These are phyloP conservation scores for Patella vulgata DNA, from an alignment of 1,140 invertebrate genomes.

Conservation along the genomic window DNA sequence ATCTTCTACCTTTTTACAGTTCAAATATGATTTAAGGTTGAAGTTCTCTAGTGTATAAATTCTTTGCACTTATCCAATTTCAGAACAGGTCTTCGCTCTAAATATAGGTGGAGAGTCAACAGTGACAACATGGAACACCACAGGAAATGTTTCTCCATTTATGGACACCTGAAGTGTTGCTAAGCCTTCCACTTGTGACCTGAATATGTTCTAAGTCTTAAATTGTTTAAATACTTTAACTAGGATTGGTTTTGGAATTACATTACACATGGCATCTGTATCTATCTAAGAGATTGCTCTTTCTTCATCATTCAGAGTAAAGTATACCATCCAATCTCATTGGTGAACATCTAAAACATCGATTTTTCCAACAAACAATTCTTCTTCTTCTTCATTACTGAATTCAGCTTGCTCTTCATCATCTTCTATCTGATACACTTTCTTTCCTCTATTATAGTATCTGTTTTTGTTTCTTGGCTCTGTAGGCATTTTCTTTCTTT, in stretches of 20 bases:
- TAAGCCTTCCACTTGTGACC: too few relatives aligned
- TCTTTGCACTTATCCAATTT: constrained; percentile 11
- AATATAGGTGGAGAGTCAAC: not conserved
- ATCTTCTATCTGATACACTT: not conserved
- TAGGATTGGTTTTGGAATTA: too few relatives aligned
- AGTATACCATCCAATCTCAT: too few relatives aligned
- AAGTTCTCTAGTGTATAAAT: constrained; percentile 25
- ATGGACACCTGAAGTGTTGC: too few relatives aligned
- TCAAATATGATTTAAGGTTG: constrained; percentile 17
- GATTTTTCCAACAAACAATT: constrained; percentile 18
- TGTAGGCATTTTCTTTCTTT: not conserved
- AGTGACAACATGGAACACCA: too few relatives aligned
- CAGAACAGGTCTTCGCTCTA: too few relatives aligned
- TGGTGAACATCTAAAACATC: constrained; percentile 5
- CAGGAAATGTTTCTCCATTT: too few relatives aligned
- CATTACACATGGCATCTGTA: too few relatives aligned
- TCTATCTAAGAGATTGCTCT: too few relatives aligned
- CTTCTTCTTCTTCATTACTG: not conserved
- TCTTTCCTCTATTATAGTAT: not conserved
- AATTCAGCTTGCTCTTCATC: not conserved
- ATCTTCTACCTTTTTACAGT: constrained; percentile 12
- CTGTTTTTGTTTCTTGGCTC: not conserved
- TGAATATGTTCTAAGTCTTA: too few relatives aligned
- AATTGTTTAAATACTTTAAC: too few relatives aligned
- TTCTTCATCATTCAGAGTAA: too few relatives aligned